phyloP scores from a whole-genome alignment of 1,140 invertebrate species.

The Drosophila mayri region DNA sequence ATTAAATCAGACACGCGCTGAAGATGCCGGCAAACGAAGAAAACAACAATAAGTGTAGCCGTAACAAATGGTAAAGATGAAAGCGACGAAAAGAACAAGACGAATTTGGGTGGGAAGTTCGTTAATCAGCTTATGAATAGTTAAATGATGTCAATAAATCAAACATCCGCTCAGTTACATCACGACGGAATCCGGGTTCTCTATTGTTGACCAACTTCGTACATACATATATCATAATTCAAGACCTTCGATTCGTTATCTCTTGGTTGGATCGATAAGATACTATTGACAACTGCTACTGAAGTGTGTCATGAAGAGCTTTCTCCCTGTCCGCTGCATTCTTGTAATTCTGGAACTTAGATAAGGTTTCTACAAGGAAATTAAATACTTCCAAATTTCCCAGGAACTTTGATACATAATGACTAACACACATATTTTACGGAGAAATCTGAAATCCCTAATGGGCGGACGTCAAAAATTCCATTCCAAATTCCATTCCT shows the following conservation, averaged over 20 bases:
- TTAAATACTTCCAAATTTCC: neutral
- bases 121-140: slow-evolving; percentile 43
- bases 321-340: neutral
- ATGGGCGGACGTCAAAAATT: slow-evolving; percentile 9
- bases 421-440: slow-evolving; percentile 8
- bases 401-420: neutral
- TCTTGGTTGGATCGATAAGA: slow-evolving; percentile 24
- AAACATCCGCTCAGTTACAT: slow-evolving; percentile 26
- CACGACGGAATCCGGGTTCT: slow-evolving; percentile 34
- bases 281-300: slow-evolving; percentile 4
- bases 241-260: slow-evolving; percentile 31
- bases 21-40: slow-evolving; percentile 55
- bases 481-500: slow-evolving; percentile 17
- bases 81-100: slow-evolving; percentile 8
- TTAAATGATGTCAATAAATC: slow-evolving; percentile 66
- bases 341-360: slow-evolving; percentile 5
- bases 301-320: slow-evolving; percentile 18
- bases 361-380: slow-evolving; percentile 1
- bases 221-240: neutral
- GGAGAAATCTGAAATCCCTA: slow-evolving; percentile 44
- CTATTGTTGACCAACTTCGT: neutral
- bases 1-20: slow-evolving; percentile 55
- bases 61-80: slow-evolving; percentile 42
- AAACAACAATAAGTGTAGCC: slow-evolving; percentile 32
- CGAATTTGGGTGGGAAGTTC: slow-evolving; percentile 12